Evolutionary conservation across 1,140 invertebrate genomes (phyloP), one percentile per base, ranked within the genome.

Genomic region (Tyrophagus putrescentiae): DNA sequence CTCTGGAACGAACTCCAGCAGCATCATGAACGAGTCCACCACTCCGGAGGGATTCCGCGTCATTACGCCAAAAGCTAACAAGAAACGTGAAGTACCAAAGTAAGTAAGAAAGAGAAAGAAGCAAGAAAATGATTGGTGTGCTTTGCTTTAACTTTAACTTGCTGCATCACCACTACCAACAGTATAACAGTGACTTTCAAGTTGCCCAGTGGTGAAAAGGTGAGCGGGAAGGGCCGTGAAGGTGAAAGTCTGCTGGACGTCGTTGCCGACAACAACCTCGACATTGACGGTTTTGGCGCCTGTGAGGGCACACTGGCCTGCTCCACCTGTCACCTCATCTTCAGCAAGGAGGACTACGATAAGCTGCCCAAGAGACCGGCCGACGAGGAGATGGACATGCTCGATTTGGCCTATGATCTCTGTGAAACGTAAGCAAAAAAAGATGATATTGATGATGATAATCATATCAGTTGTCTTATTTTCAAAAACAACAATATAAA

Each of bases 271-370:
- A 93, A 94, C 72, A 82, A 86, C 70, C 70, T 97, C 45, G 90
- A 95, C 71, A 80, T 98, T 58, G 91, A 95, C 73, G 93, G 92
- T 18, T 97, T 84, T 75, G 93, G 44, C 44, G 91, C 92, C 21
- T 97, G 93, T 75, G 93, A 96, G 74, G 93, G 93, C 44, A 97
- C 92, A 1, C 74, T 97, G 13, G 91, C 92, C 0, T 98, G 93
- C 70, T 96, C 92, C 33, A 97, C 93, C 0, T 98, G 94, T 70
- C 94, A 98, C 72, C 78, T 97, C 28, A 89, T 96, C 64, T 81
- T 97, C 59, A 81, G 83, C 33, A 75, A 84, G 68, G 76, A 82
- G 62, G 83, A 90, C 70, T 97, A 79, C 72, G 82, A 93, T 56
- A 78, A 78, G 66, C 74, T 97, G 62, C 82, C 85, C 27, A 82